Conservation (phyloP, 2,888 invertebrate genomes). For the Scaptodrosophila latifasciaeformis region DNA sequence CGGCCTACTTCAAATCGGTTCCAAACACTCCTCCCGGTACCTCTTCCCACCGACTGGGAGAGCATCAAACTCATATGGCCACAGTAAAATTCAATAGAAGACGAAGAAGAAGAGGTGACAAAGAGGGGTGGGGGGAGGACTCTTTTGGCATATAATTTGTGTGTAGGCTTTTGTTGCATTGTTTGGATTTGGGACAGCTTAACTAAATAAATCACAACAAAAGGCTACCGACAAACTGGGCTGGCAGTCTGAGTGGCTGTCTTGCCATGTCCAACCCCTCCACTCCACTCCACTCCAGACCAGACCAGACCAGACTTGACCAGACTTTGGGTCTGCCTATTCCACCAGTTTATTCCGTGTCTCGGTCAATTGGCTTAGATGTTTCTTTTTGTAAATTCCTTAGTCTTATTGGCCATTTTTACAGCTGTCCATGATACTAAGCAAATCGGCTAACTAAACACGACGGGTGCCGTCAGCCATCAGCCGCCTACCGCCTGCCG, state of each 20-base stretch:
- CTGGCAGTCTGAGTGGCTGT: slow-evolving; percentile 9
- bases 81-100: too few relatives aligned
- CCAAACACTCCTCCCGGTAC: too few relatives aligned
- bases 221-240: slow-evolving; percentile 28
- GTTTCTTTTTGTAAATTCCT: neutral
- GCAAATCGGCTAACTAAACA: slow-evolving; percentile 36
- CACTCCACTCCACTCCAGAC: too few relatives aligned
- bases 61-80: too few relatives aligned
- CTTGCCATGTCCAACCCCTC: too few relatives aligned
- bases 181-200: slow-evolving; percentile 59
- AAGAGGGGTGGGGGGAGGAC: neutral
- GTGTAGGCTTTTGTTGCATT: slow-evolving; percentile 47
- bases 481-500: too few relatives aligned
- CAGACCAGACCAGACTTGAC: too few relatives aligned
- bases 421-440: slow-evolving; percentile 28
- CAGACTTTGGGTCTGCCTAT: slow-evolving; percentile 19
- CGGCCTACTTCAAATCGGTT: too few relatives aligned
- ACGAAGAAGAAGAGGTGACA: too few relatives aligned
- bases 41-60: too few relatives aligned
- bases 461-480: too few relatives aligned
- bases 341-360: neutral
- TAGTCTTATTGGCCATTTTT: slow-evolving; percentile 14
- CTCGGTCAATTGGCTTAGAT: neutral
- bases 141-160: slow-evolving; percentile 47
- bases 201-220: slow-evolving; percentile 61